These are phyloP conservation scores for Strix aluco DNA, from an alignment of 2,113 vertebrate genomes.

Conservation along the genomic window DNA sequence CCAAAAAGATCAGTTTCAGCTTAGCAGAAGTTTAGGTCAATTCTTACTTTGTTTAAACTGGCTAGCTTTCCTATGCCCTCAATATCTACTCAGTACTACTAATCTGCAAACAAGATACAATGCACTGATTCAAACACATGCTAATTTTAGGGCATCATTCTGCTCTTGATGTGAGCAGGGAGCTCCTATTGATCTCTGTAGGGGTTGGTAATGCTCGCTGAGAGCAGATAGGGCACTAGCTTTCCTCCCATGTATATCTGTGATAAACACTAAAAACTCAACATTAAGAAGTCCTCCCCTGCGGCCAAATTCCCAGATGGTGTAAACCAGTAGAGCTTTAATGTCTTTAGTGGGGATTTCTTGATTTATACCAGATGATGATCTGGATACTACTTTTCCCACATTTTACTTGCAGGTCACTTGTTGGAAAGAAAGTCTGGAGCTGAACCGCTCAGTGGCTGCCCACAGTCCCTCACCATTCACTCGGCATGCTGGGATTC, in stretches of 20 bases:
- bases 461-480: neutral
- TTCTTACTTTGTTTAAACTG: slow-evolving; percentile 51
- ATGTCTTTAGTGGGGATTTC: slow-evolving; percentile 41
- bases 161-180: slow-evolving; percentile 46
- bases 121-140: slow-evolving; percentile 43
- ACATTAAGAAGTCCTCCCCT: slow-evolving; percentile 16
- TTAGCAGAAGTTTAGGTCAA: slow-evolving; percentile 38
- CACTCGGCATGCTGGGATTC: rapidly evolving
- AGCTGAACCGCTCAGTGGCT: rapidly evolving
- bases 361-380: slow-evolving; percentile 55
- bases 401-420: slow-evolving; percentile 25
- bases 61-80: slow-evolving; percentile 10
- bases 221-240: slow-evolving; percentile 36
- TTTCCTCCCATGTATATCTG: slow-evolving; percentile 45
- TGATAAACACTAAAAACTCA: slow-evolving; percentile 45
- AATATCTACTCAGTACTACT: slow-evolving; percentile 33
- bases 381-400: slow-evolving; percentile 20
- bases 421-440: neutral
- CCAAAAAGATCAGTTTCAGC: slow-evolving; percentile 3
- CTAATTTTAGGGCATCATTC: slow-evolving; percentile 59
- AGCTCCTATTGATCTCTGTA: slow-evolving; percentile 51
- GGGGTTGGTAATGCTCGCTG: slow-evolving; percentile 1
- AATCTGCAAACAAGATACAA: slow-evolving; percentile 63
- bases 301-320: slow-evolving; percentile 46
- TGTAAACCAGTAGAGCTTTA: slow-evolving; percentile 49